Conservation (phyloP, 2,888 invertebrate genomes). For the Pyralis farinalis region DNA sequence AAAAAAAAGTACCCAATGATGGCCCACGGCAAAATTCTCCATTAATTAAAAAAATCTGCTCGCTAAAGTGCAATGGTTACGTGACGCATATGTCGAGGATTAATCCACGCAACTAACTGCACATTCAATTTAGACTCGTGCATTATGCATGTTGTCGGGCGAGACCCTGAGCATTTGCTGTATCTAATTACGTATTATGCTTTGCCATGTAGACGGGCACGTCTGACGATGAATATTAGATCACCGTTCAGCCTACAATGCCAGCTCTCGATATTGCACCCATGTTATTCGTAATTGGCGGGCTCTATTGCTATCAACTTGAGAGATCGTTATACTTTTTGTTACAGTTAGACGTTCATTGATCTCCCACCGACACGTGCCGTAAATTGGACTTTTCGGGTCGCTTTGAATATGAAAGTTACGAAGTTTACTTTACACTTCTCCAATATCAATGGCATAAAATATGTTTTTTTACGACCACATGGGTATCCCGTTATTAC, state of each 20-base stretch:
- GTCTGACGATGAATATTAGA: constrained; percentile 76
- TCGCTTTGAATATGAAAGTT: constrained; percentile 5
- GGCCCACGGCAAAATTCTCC: no score
- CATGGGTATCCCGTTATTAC: no score
- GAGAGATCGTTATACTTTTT: constrained; percentile 17
- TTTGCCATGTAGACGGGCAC: constrained; percentile 66
- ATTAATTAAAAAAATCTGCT: constrained; percentile 1
- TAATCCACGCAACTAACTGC: constrained; percentile 65
- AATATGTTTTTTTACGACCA: no score
- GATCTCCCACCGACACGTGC: background rate
- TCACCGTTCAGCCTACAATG: constrained; percentile 53
- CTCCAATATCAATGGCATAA: no score
- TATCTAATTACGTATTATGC: constrained; percentile 78
- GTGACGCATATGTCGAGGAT: constrained; percentile 28
- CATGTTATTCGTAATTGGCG: constrained; percentile 43
- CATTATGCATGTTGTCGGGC: constrained; percentile 65
- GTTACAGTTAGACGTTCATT: background rate
- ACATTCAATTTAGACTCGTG: constrained; percentile 75
- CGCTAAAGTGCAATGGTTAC: background rate
- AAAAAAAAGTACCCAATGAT: no score
- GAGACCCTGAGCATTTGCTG: constrained; percentile 65
- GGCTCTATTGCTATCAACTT: constrained; percentile 23
- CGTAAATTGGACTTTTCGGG: constrained; percentile 4
- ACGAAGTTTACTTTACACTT: constrained; percentile 14
- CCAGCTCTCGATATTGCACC: constrained; percentile 52